Percentiles rank a stretch among this genome's conserved stretches.
These are phyloP conservation scores for Lanius ludovicianus DNA, from an alignment of 2,113 vertebrate genomes.

Conservation along the genomic window DNA sequence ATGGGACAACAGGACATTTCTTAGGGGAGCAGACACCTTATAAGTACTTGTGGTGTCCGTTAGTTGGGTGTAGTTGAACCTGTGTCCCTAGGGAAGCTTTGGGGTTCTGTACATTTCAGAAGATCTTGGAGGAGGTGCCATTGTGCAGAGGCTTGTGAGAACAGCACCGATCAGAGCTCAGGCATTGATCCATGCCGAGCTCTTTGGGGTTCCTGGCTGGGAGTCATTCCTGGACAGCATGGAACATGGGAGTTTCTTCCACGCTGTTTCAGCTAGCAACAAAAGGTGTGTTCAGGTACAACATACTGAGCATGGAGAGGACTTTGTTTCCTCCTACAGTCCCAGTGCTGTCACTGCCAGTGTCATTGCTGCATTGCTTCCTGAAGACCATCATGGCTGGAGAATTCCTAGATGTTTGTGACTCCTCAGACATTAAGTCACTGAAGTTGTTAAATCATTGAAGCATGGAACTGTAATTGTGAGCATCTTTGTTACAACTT, in stretches of 20 bases:
- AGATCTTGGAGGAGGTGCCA: not conserved
- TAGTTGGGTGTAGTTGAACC: not conserved
- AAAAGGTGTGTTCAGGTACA: rapidly evolving
- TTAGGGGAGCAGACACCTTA: not conserved
- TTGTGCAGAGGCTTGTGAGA: not conserved
- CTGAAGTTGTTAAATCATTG: conserved; percentile 1
- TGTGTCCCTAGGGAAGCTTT: not conserved
- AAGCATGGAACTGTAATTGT: not conserved
- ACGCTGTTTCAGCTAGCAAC: not conserved
- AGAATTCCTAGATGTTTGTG: not conserved
- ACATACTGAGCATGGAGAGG: not conserved
- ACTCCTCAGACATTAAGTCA: not conserved
- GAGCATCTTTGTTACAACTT: conserved; percentile 22
- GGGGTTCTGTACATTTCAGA: not conserved
- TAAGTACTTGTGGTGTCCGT: not conserved
- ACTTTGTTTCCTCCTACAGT: not conserved
- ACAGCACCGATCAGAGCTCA: not conserved
- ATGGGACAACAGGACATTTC: not conserved
- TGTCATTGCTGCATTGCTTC: not conserved
- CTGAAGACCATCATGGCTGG: not conserved
- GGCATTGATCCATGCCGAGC: not conserved
- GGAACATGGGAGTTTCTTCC: not conserved
- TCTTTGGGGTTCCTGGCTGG: not conserved
- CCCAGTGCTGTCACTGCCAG: not conserved
- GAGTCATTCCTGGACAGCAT: not conserved